phyloP scores from a whole-genome alignment of 2,797 vertebrate species.

The Anguilla megastoma region DNA sequence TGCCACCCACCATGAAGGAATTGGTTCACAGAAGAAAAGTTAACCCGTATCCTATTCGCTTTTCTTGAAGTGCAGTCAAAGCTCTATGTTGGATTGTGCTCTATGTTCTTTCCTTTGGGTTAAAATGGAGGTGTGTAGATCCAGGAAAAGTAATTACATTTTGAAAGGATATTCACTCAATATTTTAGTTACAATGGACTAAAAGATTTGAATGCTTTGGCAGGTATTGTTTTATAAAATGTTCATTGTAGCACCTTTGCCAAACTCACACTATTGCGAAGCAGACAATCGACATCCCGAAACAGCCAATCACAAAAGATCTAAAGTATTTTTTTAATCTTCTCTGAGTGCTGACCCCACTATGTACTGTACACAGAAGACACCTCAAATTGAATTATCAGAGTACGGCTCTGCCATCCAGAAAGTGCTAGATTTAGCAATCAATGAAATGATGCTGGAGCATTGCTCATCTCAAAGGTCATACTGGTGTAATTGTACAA shows the following conservation, averaged over 20 bases:
- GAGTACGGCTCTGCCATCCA: not conserved
- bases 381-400: not conserved
- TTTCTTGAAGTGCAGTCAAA: not conserved
- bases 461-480: conserved; percentile 13
- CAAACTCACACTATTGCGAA: not conserved
- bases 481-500: not conserved
- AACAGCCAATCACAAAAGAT: not conserved
- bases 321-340: not conserved
- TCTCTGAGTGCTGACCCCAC: not conserved
- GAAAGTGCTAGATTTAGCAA: not conserved
- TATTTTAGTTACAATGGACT: not conserved
- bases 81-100: not conserved
- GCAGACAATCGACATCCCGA: not conserved
- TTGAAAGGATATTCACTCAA: not conserved
- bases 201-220: too few relatives aligned
- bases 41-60: not conserved
- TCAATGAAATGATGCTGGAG: conserved; percentile 4
- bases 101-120: not conserved
- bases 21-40: not conserved
- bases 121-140: not conserved
- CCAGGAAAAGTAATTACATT: not conserved
- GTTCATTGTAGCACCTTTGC: not conserved
- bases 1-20: not conserved
- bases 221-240: not conserved
- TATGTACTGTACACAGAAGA: not conserved